Conservation (phyloP, 2,797 vertebrate genomes). For the Pipistrellus nathusii region DNA sequence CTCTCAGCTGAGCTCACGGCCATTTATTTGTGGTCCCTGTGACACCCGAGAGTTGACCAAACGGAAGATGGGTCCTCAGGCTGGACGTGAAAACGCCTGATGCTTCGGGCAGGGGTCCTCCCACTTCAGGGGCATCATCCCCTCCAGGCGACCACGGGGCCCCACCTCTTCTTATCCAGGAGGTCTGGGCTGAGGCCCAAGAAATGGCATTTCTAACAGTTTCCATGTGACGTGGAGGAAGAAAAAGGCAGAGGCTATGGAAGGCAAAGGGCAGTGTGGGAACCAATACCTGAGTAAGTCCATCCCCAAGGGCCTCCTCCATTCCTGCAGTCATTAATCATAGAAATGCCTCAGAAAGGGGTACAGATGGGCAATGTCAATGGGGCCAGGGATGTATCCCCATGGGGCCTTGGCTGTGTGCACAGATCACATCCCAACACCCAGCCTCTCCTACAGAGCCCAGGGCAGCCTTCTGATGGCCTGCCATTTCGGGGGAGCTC, state of each 20-base stretch:
- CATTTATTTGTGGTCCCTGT: rapidly evolving
- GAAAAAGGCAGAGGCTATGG: not conserved
- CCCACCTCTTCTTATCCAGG: rapidly evolving
- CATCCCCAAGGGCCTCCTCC: not conserved
- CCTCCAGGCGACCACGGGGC: not conserved
- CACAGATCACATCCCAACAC: not conserved
- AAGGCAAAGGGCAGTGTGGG: not conserved
- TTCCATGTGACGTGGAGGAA: not conserved
- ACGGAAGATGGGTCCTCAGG: not conserved
- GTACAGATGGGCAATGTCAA: not conserved
- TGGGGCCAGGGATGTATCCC: rapidly evolving
- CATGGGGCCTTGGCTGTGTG: not conserved
- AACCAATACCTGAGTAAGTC: not conserved
- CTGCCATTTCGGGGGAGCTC: not conserved
- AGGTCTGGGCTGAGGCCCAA: not conserved
- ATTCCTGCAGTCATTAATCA: rapidly evolving
- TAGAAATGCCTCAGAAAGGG: not conserved
- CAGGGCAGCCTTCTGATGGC: not conserved
- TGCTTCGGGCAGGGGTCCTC: not conserved
- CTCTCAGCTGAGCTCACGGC: not conserved
- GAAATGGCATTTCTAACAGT: not conserved
- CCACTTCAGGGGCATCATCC: not conserved
- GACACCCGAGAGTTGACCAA: not conserved
- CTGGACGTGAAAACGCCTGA: rapidly evolving
- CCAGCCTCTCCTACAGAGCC: not conserved